Conservation (phyloP, 37 sponge, comb jelly and placozoan species). For the Spongilla lacustris region DNA sequence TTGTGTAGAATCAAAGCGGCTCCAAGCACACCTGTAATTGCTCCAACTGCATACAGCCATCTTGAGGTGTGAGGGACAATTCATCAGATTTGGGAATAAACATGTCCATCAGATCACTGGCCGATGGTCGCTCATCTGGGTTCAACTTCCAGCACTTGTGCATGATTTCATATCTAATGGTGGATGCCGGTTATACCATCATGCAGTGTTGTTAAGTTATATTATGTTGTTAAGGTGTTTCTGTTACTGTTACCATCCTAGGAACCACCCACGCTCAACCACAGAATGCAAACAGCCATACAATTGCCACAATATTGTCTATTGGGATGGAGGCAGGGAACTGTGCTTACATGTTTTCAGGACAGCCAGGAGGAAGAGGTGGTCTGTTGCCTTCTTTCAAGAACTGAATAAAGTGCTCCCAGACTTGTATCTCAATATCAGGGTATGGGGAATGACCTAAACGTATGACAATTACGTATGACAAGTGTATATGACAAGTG, state of each 20-base stretch:
- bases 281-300: neutral
- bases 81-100: neutral
- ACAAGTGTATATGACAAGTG: no score
- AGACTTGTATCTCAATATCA: constrained; percentile 17
- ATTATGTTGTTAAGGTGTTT: neutral
- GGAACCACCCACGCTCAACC: neutral
- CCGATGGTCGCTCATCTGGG: constrained; percentile 49
- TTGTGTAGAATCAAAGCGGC: no score
- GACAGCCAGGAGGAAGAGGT: constrained; percentile 52
- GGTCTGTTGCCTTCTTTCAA: constrained; percentile 61
- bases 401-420: constrained; percentile 40
- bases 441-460: constrained; percentile 54
- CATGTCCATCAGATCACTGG: constrained; percentile 10
- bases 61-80: neutral
- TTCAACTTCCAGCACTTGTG: constrained; percentile 46
- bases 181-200: no score
- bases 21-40: neutral
- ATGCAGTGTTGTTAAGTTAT: no score
- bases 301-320: neutral
- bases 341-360: constrained; percentile 55
- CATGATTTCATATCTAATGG: constrained; percentile 58
- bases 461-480: neutral
- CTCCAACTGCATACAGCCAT: neutral
- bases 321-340: neutral
- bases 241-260: neutral